Evolutionary conservation across 2,797 vertebrate genomes (phyloP).

Genomic region (Propithecus perrieri): DNA sequence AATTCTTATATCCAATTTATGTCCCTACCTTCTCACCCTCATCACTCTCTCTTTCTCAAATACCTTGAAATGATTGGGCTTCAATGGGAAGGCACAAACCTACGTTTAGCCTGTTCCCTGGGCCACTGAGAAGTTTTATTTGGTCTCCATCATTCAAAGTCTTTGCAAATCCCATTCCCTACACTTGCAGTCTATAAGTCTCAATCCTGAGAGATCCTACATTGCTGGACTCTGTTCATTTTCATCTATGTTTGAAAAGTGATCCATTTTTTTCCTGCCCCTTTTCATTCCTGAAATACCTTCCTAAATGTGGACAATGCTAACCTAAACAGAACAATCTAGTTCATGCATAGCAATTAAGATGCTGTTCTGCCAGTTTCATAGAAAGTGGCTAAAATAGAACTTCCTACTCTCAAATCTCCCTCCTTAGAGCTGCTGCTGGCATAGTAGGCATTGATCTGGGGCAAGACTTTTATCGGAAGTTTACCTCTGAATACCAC

Average conservation of each 20-base stretch:
- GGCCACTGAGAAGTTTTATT: neutral
- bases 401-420: neutral
- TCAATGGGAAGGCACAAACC: neutral
- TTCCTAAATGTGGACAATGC: neutral
- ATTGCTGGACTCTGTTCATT: neutral
- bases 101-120: neutral
- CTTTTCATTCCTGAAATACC: neutral
- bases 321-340: neutral
- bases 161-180: neutral
- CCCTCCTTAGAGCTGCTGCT: neutral
- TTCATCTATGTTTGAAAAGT: neutral
- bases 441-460: neutral
- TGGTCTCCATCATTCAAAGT: neutral
- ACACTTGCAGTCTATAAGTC: neutral
- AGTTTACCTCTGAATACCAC: neutral
- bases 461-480: neutral
- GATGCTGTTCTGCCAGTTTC: conserved; percentile 24
- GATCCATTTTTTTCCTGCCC: neutral
- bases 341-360: conserved; percentile 39
- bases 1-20: neutral
- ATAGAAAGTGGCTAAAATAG: conserved; percentile 61
- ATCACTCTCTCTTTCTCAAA: neutral
- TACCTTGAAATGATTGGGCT: neutral
- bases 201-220: neutral
- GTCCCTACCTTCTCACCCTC: neutral